Evolutionary conservation across 2,113 vertebrate species (phyloP).

Genomic region (Benitochromis conjunctus): DNA sequence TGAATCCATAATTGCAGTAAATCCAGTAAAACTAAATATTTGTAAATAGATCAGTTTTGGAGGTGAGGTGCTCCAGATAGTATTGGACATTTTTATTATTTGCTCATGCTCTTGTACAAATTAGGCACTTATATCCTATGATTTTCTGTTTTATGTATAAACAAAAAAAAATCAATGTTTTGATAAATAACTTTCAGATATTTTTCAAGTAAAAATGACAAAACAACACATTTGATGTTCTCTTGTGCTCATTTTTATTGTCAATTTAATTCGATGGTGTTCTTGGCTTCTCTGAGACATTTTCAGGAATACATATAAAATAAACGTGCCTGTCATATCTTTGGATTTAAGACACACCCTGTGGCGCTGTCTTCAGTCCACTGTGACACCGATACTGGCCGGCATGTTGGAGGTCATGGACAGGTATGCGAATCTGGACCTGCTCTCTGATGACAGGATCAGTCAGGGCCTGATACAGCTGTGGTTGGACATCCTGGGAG

Average conservation of each 20-base stretch:
- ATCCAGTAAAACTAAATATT: background rate
- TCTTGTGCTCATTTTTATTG: background rate
- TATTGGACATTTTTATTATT: background rate
- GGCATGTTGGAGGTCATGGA: slow-evolving; percentile 68
- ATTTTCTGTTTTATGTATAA: background rate
- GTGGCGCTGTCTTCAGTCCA: slow-evolving; percentile 71
- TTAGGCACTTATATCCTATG: rapidly evolving
- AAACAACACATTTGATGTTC: background rate
- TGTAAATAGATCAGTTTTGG: background rate
- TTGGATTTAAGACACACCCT: slow-evolving; percentile 63
- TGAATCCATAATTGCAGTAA: background rate
- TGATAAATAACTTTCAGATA: rapidly evolving
- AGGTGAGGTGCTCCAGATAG: background rate
- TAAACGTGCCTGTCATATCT: background rate
- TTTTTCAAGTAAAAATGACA: background rate
- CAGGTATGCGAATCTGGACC: slow-evolving; percentile 64
- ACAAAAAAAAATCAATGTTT: background rate
- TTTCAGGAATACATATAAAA: background rate
- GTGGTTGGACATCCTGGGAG: slow-evolving; percentile 72
- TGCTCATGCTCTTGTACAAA: background rate
- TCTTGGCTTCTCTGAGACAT: background rate
- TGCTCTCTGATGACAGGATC: slow-evolving; percentile 40
- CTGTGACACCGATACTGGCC: slow-evolving; percentile 63
- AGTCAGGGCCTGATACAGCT: slow-evolving; percentile 44
- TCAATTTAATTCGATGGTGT: rapidly evolving